Conservation (phyloP, 2,797 vertebrate species). For the Acanthopagrus latus region DNA sequence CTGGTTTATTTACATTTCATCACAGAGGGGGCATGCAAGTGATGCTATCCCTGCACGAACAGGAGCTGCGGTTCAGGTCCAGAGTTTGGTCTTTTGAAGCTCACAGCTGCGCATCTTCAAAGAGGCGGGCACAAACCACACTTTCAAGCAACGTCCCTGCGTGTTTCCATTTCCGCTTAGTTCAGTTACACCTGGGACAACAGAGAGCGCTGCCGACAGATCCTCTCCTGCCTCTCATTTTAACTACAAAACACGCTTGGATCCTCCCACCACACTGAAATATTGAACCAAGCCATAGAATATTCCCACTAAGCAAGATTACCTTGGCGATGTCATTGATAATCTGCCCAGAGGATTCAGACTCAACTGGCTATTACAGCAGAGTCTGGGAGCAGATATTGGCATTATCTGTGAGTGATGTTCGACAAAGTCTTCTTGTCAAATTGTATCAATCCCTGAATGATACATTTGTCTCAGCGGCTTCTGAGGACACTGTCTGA, state of each 20-base stretch:
- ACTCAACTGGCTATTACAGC: slow-evolving; percentile 66
- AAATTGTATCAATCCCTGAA: slow-evolving; percentile 50
- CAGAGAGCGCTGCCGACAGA: slow-evolving; percentile 37
- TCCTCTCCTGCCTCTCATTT: slow-evolving; percentile 46
- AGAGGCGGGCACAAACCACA: slow-evolving; percentile 37
- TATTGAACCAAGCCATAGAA: slow-evolving; percentile 58
- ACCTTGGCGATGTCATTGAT: slow-evolving; percentile 70
- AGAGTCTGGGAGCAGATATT: slow-evolving; percentile 60
- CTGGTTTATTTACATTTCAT: slow-evolving; percentile 47
- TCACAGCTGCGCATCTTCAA: slow-evolving; percentile 48
- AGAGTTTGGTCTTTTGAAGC: slow-evolving; percentile 49
- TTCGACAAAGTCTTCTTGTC: slow-evolving; percentile 56
- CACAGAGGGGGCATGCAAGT: slow-evolving; percentile 7
- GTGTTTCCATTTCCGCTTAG: slow-evolving; percentile 39
- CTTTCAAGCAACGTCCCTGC: slow-evolving; percentile 54
- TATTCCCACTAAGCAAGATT: slow-evolving; percentile 62
- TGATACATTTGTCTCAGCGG: slow-evolving; percentile 22
- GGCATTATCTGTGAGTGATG: slow-evolving; percentile 64
- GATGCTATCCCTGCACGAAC: slow-evolving; percentile 21
- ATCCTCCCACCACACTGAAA: slow-evolving; percentile 50
- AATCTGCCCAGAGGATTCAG: slow-evolving; percentile 55
- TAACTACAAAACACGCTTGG: slow-evolving; percentile 57
- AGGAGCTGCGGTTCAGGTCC: slow-evolving; percentile 35
- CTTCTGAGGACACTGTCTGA: slow-evolving; percentile 22
- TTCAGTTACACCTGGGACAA: slow-evolving; percentile 46